Base-by-base conservation (phyloP, 2,888 invertebrate species). In the Mycalesis mineus region DNA sequence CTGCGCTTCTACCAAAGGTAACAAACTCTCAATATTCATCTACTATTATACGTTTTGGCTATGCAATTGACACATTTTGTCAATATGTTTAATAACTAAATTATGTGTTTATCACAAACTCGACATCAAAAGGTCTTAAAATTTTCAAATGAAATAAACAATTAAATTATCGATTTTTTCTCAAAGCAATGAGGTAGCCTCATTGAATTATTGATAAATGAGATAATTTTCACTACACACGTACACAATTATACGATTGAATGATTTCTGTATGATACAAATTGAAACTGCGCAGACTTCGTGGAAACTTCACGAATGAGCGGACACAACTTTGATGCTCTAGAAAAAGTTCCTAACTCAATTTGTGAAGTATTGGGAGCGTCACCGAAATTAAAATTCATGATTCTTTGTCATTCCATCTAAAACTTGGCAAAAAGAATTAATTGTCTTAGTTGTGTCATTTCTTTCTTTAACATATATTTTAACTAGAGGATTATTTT, bases 321-420 rank as follows among this genome's bases (percentile, higher is more conserved):
- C 14, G 14, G 5, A 11, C 15, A 41, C 11, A 15, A 28, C 6
- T 39, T 15, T 37, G 37, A 33, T 13, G 8, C 13, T 15, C 47
- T 14, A 33, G 11, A 33, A 29, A 29, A 39, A 41, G 29, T 51
- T n/a, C 13, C 7, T 31, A 51, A 40, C 40, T 51, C 15, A 51
- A 51, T 51, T 41, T 41, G 14, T 28, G 15, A 41, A 40, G 15
- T 41, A 41, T 37, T 31, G 31, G 15, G 3, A 51, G 40, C 14
- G 40, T 40, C 36, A 37, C n/a, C 33, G 36, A 41, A 22, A 41
- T 51, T 40, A 51, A 51, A 51, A 51, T 51, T 51, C 41, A 51
- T 41, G 51, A 51, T 31, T 31, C 41, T 29, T 41, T 29, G 50
- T 50, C 39, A 4, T 39, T 14, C 28, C 40, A 5, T 22, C 13